phyloP scores from a whole-genome alignment of 2,113 vertebrate species.

The Dromiciops gliroides region DNA sequence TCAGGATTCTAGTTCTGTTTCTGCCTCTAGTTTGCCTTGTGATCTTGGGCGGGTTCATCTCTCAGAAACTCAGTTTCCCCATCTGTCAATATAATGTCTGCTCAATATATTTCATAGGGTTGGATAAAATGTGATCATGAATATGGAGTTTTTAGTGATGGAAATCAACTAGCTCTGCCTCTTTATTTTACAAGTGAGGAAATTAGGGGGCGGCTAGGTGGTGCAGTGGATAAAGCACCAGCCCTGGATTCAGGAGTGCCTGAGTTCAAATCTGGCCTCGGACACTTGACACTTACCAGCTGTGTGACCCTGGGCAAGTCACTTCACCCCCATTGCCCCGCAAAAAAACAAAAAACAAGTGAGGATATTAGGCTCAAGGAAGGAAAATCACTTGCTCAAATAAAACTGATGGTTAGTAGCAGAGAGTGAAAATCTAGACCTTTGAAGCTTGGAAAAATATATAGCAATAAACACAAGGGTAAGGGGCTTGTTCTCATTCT shows the following conservation, averaged over 20 bases:
- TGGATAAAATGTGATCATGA: neutral
- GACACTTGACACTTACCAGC: no score
- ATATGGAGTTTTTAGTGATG: neutral
- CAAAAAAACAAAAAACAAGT: no score
- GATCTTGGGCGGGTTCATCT: neutral
- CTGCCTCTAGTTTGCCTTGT: neutral
- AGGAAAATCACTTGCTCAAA: neutral
- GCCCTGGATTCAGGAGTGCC: no score
- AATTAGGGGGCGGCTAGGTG: no score
- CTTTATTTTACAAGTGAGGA: neutral
- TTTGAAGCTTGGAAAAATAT: neutral
- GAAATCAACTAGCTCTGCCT: neutral
- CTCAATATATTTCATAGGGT: neutral
- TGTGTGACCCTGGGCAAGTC: no score
- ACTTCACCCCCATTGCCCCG: no score
- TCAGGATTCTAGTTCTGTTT: neutral
- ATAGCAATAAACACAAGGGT: neutral
- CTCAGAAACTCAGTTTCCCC: neutral
- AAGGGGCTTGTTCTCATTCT: neutral
- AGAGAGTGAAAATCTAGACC: neutral
- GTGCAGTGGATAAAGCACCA: no score
- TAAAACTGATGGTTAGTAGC: neutral
- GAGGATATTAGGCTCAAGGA: neutral
- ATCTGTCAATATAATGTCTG: neutral
- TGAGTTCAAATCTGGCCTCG: no score